Percentiles rank a stretch among this genome's conserved stretches.
These are phyloP conservation scores for Entosphenus tridentatus DNA, from an alignment of 2,113 vertebrate genomes.

Conservation along the genomic window DNA sequence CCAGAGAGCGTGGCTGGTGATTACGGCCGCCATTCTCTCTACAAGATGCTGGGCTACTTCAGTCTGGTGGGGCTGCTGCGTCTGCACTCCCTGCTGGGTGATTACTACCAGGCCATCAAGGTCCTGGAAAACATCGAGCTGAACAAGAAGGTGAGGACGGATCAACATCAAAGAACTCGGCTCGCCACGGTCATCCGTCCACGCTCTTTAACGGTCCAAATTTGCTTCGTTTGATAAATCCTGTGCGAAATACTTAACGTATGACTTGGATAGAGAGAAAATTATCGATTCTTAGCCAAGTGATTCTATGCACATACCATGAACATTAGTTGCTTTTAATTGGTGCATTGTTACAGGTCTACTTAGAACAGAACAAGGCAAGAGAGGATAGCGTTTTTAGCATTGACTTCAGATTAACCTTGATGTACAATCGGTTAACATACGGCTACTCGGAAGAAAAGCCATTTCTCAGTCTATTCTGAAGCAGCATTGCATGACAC, in stretches of 20 bases:
- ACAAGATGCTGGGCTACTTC: slow-evolving; percentile 98
- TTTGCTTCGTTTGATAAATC: background rate
- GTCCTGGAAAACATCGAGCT: slow-evolving; percentile 96
- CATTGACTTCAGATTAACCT: no score
- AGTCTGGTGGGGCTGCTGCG: slow-evolving; percentile 81
- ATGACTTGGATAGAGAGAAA: background rate
- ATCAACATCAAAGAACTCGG: background rate
- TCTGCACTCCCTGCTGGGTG: slow-evolving; percentile 75
- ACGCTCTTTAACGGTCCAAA: background rate
- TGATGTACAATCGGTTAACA: no score
- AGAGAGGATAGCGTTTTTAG: no score
- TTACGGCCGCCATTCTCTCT: slow-evolving; percentile 82
- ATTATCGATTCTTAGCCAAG: background rate
- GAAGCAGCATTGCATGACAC: no score
- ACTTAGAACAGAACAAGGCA: background rate
- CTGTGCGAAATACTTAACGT: background rate
- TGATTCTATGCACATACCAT: no score
- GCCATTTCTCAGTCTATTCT: no score
- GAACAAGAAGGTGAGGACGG: slow-evolving; percentile 67
- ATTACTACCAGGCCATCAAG: slow-evolving; percentile 98
- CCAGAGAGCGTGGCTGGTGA: slow-evolving; percentile 97
- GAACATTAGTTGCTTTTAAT: no score
- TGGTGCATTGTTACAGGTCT: background rate
- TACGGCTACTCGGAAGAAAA: no score
- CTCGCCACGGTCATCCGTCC: background rate